Evolutionary conservation across 2,797 vertebrate species (phyloP).

Genomic region (Pantherophis alleghaniensis): DNA sequence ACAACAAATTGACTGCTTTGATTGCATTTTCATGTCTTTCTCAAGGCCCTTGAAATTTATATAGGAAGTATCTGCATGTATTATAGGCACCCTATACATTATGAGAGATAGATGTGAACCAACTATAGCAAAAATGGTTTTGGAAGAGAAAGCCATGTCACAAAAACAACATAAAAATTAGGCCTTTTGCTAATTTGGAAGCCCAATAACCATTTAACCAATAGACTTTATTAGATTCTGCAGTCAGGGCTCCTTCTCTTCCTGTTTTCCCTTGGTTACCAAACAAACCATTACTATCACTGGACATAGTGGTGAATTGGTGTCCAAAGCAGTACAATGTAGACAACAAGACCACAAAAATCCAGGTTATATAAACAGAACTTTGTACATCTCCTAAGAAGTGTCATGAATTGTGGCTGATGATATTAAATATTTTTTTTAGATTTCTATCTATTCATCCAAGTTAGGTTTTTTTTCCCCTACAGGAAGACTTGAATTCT

Average conservation of each 20-base stretch:
- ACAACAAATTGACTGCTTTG: neutral
- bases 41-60: neutral
- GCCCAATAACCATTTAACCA: neutral
- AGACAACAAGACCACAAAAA: neutral
- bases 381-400: neutral
- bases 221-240: neutral
- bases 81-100: neutral
- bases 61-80: neutral
- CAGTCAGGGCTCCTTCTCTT: neutral
- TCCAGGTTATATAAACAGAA: neutral
- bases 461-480: neutral
- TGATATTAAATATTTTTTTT: neutral
- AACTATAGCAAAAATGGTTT: neutral
- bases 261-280: neutral
- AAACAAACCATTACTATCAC: neutral
- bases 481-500: neutral
- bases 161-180: neutral
- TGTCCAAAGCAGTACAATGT: neutral
- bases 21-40: neutral
- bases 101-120: neutral
- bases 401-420: too few relatives aligned
- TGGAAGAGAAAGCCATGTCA: neutral
- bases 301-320: neutral
- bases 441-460: neutral
- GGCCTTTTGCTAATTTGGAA: neutral